phyloP scores from a whole-genome alignment of 2,113 vertebrate genomes.

The Callospermophilus lateralis region DNA sequence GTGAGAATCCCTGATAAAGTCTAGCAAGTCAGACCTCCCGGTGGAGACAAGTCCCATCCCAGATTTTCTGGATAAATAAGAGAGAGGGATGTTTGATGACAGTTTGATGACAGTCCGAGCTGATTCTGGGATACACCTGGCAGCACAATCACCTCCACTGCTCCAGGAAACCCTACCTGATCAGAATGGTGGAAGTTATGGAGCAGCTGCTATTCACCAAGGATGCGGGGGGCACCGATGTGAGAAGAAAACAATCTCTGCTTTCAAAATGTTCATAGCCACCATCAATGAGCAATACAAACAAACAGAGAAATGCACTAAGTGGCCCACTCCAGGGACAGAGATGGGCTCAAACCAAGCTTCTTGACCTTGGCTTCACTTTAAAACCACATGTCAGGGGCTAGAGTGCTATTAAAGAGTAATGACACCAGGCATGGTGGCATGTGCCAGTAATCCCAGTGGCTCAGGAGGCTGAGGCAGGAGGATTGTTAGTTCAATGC shows the following conservation, averaged over 20 bases:
- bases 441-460: no score
- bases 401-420: rapidly evolving
- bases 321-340: not conserved
- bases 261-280: not conserved
- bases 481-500: no score
- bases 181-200: no score
- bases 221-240: not conserved
- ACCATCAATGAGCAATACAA: not conserved
- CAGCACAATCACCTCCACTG: not conserved
- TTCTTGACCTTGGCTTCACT: not conserved
- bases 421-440: not conserved
- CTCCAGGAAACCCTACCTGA: not conserved
- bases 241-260: not conserved
- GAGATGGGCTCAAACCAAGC: not conserved
- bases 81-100: no score
- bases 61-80: no score
- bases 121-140: not conserved
- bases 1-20: not conserved
- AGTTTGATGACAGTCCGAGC: not conserved
- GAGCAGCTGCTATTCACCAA: not conserved
- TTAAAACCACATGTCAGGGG: not conserved
- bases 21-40: not conserved
- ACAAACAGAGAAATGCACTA: not conserved
- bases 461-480: no score
- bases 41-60: no score